Evolutionary conservation across 2,888 invertebrate species (phyloP).

Genomic region (Augochlorella aurata): DNA sequence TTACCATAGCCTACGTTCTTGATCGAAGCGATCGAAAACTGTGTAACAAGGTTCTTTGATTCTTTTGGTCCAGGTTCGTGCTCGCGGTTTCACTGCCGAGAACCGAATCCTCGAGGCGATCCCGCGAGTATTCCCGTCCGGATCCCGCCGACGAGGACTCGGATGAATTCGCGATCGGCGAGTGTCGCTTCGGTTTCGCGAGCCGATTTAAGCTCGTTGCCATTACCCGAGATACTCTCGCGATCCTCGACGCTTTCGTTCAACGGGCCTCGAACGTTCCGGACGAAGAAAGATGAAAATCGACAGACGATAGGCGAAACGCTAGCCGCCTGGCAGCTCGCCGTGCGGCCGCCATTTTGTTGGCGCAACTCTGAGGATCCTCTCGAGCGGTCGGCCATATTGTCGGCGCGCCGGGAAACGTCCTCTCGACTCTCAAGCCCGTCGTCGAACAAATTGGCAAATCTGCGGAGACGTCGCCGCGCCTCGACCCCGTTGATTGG

Average conservation of each 20-base stretch:
- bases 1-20: constrained; percentile 2
- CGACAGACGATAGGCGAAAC: neutral
- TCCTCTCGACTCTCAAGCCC: neutral
- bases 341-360: neutral
- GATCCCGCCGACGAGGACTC: neutral
- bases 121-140: neutral
- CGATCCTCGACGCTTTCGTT: neutral
- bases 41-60: neutral
- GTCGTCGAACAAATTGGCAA: neutral
- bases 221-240: neutral
- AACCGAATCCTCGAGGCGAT: neutral
- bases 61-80: neutral
- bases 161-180: neutral
- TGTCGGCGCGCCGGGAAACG: neutral
- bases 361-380: neutral
- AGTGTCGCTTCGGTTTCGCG: neutral
- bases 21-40: constrained; percentile 14
- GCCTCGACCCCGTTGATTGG: neutral
- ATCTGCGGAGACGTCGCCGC: neutral
- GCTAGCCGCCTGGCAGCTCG: neutral
- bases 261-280: neutral
- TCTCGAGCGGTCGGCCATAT: neutral
- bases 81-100: neutral
- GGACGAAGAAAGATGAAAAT: neutral
- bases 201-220: constrained; percentile 5